phyloP scores from a whole-genome alignment of 2,797 vertebrate species.

The Masticophis lateralis region DNA sequence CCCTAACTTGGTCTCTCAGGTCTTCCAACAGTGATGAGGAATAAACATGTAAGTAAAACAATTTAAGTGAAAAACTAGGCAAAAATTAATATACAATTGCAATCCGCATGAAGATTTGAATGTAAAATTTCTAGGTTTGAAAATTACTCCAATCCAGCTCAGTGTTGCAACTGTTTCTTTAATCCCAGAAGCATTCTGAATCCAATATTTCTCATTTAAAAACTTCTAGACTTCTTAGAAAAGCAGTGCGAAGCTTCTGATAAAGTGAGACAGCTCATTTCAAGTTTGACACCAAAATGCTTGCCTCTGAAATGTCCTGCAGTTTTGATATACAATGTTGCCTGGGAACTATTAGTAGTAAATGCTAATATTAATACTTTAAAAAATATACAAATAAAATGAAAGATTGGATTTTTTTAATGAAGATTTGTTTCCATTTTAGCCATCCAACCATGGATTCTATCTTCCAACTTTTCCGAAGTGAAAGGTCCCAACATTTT shows the following conservation, averaged over 20 bases:
- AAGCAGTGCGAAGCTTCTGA: background rate
- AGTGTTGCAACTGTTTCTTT: background rate
- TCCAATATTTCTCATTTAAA: background rate
- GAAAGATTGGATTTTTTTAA: background rate
- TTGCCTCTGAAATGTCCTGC: background rate
- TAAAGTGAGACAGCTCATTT: background rate
- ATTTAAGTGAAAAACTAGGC: background rate
- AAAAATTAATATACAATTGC: background rate
- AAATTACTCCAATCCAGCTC: background rate
- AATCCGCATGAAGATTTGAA: background rate
- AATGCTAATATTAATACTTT: background rate
- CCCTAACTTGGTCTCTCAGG: background rate
- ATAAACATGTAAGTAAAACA: background rate
- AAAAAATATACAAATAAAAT: background rate
- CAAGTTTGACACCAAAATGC: background rate
- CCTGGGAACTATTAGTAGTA: background rate
- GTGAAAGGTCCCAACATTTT: background rate
- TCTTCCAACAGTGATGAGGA: background rate
- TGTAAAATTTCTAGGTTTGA: background rate
- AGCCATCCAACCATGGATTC: background rate
- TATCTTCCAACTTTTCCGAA: background rate
- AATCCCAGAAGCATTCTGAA: background rate
- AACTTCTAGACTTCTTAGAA: background rate
- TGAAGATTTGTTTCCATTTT: background rate
- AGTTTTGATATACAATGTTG: background rate